Base-by-base conservation (phyloP, 2,113 vertebrate genomes). In the Onychostruthus taczanowskii region DNA sequence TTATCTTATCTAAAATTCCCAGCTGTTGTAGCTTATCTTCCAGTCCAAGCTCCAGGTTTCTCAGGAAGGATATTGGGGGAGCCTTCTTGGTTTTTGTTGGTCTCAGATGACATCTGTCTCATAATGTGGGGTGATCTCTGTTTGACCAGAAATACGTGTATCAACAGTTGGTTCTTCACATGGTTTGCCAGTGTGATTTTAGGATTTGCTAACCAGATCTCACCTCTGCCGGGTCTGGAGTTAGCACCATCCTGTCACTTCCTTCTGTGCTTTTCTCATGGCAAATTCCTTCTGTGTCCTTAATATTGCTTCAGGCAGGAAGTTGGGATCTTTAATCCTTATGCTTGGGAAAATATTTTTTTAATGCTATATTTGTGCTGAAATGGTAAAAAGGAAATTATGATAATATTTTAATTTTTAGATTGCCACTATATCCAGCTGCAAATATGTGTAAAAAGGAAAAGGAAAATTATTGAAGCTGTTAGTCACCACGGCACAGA, bases 171-270 rank as follows among this genome's bases (percentile, higher is more conserved):
- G 5, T 17, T 82, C 27, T 61, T 74, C 26, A 15, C 6, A 39
- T 0, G 0, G 19, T 37, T 66, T 74, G 27, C 44, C 16, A 52
- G 28, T 13, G 14, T 7, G 24, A 55, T 27, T 55, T 68, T 21
- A 62, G n/a, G 9, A 35, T 27, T 10, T 31, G 11, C 30, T 47
- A 55, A 26, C 6, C 33, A 44, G 8, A 20, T 24, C 19, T 89
- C 46, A 33, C 13, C 6, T 69, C 26, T 53, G 5, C 26, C 21
- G 43, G 4, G 17, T 10, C 70, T 43, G n/a, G 21, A 55, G 41
- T 62, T 41, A 35, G 24, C 47, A 62, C 4, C n/a, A 55, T 62
- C 17, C 12, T 31, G 7, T 47, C 5, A 2, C 7, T 47, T 4
- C 9, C 4, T 31, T 76, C 28, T 76, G 17, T 31, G 20, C 13